Percentiles rank a stretch among this genome's conserved stretches.
Evolutionary conservation across 2,888 invertebrate genomes (phyloP).

Genomic region (Drosophila formosana): DNA sequence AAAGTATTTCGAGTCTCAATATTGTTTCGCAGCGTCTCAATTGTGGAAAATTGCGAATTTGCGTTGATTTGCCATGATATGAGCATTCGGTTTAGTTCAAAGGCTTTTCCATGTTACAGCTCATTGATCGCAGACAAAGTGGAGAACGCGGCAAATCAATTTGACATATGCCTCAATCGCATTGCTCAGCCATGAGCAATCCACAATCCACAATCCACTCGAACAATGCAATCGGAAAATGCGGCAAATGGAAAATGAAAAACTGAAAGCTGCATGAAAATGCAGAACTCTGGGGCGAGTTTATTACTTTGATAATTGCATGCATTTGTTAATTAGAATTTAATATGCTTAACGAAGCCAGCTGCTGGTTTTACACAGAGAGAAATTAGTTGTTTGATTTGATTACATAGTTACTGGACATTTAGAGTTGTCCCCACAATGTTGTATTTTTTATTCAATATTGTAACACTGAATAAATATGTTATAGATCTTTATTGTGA

Average conservation of each 20-base stretch:
- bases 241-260: constrained; percentile 19
- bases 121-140: constrained; percentile 60
- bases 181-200: constrained; percentile 47
- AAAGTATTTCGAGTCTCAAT: constrained; percentile 11
- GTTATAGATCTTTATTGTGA: too few species aligned
- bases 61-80: constrained; percentile 56
- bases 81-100: constrained; percentile 62
- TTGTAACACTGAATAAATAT: too few species aligned
- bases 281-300: constrained; percentile 25
- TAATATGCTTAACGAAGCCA: constrained; percentile 50
- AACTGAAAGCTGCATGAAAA: constrained; percentile 31
- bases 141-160: constrained; percentile 67
- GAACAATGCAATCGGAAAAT: constrained; percentile 38
- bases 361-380: constrained; percentile 16
- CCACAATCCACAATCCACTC: background rate
- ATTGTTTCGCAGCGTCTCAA: constrained; percentile 13
- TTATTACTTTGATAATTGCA: constrained; percentile 36
- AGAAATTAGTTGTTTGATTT: background rate
- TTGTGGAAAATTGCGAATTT: constrained; percentile 57
- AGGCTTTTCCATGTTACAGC: constrained; percentile 70
- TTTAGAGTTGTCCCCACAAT: too few species aligned
- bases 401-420: too few species aligned
- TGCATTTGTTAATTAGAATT: constrained; percentile 66
- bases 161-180: constrained; percentile 67
- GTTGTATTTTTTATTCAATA: too few species aligned